These are phyloP conservation scores for Adrianichthys oophorus DNA, from an alignment of 2,797 vertebrate genomes.

Conservation along the genomic window DNA sequence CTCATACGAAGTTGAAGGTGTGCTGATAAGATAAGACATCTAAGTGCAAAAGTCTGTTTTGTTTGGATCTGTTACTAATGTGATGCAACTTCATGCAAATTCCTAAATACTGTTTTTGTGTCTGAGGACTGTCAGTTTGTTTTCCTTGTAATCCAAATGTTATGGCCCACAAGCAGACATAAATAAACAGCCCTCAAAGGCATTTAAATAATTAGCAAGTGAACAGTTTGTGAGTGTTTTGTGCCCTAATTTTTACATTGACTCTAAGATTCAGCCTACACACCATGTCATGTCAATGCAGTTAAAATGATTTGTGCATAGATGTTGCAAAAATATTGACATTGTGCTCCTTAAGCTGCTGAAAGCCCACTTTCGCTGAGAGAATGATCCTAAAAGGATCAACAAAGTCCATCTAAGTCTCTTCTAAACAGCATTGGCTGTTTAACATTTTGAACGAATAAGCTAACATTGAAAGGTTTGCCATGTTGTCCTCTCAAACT, in stretches of 20 bases:
- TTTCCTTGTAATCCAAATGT: background rate
- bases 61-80: slow-evolving; percentile 42
- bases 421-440: too few species aligned
- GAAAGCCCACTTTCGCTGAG: too few species aligned
- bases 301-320: too few species aligned
- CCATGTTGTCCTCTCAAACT: too few species aligned
- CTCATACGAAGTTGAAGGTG: slow-evolving; percentile 51
- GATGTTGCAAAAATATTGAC: too few species aligned
- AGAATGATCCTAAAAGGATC: too few species aligned
- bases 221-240: background rate
- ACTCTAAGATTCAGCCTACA: background rate
- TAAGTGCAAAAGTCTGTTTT: slow-evolving; percentile 32
- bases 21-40: slow-evolving; percentile 41
- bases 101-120: background rate
- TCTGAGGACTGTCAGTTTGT: background rate
- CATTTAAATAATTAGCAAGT: background rate
- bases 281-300: background rate
- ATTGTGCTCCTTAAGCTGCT: too few species aligned
- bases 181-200: background rate
- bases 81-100: slow-evolving; percentile 46
- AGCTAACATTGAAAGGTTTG: too few species aligned
- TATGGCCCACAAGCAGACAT: slow-evolving; percentile 1
- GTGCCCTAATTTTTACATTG: background rate
- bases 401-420: too few species aligned
- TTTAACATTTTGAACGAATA: too few species aligned